Evolutionary conservation across 92 coral and sea anemone genomes (phyloP).

Genomic region (Epizoanthus illoricatus): DNA sequence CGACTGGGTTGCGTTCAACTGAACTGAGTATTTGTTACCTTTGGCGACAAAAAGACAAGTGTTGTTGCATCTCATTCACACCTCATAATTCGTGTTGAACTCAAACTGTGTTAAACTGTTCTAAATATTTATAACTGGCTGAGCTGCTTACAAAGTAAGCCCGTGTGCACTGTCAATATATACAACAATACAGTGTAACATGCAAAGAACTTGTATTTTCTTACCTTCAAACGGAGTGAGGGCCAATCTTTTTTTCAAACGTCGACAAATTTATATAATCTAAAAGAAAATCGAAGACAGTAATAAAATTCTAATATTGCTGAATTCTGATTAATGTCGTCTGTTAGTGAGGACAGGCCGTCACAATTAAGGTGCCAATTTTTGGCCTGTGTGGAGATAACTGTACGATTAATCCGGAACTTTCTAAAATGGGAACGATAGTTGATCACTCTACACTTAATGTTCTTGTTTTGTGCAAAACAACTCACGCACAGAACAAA

Average conservation of each 20-base stretch:
- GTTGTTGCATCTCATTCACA: conserved; percentile 23
- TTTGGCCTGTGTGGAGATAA: conserved; percentile 25
- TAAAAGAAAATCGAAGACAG: conserved; percentile 21
- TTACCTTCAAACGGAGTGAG: conserved; percentile 31
- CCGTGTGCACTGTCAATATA: not conserved
- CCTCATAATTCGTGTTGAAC: conserved; percentile 39
- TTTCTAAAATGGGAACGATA: conserved; percentile 7
- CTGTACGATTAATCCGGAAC: conserved; percentile 22
- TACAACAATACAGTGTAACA: not conserved
- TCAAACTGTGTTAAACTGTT: conserved; percentile 35
- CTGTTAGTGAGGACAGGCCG: conserved; percentile 25
- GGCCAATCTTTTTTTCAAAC: not conserved
- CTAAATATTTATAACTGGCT: conserved; percentile 36
- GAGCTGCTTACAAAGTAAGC: conserved; percentile 35
- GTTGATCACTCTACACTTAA: conserved; percentile 3
- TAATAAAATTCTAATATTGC: not conserved
- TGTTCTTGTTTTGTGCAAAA: conserved; percentile 3
- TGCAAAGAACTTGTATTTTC: not conserved
- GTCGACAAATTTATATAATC: conserved; percentile 16
- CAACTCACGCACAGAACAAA: not conserved
- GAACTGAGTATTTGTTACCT: conserved; percentile 27
- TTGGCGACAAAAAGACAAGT: conserved; percentile 13
- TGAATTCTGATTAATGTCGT: conserved; percentile 24
- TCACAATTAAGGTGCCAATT: conserved; percentile 26
- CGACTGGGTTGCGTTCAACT: not conserved